Percentiles rank a stretch among this genome's conserved stretches.
Conservation (phyloP, 2,113 vertebrate species). For the Xerus inauris region DNA sequence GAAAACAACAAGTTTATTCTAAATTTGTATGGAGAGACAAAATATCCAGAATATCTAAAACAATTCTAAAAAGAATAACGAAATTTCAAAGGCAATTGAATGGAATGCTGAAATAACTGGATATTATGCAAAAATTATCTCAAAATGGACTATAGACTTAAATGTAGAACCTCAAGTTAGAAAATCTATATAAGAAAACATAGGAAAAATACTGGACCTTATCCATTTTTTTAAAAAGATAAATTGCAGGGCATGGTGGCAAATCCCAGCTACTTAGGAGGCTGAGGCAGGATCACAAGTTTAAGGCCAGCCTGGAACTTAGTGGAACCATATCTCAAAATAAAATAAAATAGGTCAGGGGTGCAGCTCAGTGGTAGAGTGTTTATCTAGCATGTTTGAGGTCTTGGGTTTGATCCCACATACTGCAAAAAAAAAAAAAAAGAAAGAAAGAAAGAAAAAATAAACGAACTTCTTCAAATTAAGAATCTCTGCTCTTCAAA, state of each 20-base stretch:
- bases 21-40: neutral
- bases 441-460: no score
- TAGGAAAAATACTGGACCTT: neutral
- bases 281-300: neutral
- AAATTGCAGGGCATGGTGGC: neutral
- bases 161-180: neutral
- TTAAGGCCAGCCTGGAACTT: neutral
- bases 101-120: neutral
- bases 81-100: neutral
- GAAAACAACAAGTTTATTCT: neutral
- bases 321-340: neutral
- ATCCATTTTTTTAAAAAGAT: neutral
- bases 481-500: slow-evolving; percentile 43
- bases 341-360: neutral
- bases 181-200: neutral
- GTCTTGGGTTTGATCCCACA: no score
- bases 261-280: neutral
- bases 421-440: no score
- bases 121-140: neutral
- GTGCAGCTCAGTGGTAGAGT: neutral
- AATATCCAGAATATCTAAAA: neutral
- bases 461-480: neutral
- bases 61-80: neutral
- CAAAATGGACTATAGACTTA: neutral
- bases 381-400: no score